A percentile compares a stretch with the other conserved stretches of the same genome.
Conservation (phyloP, 2,113 vertebrate genomes). For the Cygnus buccinator region DNA sequence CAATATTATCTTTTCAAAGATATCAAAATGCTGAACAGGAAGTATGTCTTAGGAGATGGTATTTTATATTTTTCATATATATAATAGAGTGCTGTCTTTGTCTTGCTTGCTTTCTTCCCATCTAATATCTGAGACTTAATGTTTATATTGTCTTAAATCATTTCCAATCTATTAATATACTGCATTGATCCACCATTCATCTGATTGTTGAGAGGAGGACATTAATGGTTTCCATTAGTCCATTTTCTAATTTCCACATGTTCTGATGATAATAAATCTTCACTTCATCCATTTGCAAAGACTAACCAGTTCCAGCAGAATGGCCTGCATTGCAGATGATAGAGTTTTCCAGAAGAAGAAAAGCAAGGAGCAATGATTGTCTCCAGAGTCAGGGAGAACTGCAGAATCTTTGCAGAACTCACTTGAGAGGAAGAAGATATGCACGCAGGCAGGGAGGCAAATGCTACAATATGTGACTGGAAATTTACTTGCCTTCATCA, state of each 20-base stretch:
- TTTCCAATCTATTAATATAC: constrained; percentile 68
- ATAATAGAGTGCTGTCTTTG: not conserved
- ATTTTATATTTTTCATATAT: not conserved
- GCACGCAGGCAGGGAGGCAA: not conserved
- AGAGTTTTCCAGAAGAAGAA: constrained; percentile 12
- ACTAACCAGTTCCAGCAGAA: constrained; percentile 28
- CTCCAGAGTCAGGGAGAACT: not conserved
- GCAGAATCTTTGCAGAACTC: not conserved
- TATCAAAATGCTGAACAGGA: constrained; percentile 2
- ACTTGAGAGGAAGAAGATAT: not conserved
- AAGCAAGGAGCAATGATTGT: not conserved
- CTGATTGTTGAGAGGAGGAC: constrained; percentile 64
- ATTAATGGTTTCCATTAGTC: constrained; percentile 80
- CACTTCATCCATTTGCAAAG: constrained; percentile 14
- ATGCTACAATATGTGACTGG: not conserved
- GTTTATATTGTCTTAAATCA: constrained; percentile 67
- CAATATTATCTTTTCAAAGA: constrained; percentile 31
- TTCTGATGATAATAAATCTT: constrained; percentile 75
- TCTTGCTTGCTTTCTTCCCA: not conserved
- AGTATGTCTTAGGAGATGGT: not conserved
- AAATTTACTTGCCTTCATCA: not conserved
- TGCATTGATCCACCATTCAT: constrained; percentile 76
- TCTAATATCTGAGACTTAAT: constrained; percentile 21
- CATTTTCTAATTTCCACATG: constrained; percentile 75
- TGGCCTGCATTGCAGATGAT: constrained; percentile 20